Evolutionary conservation across 2,888 invertebrate species (phyloP), one percentile per base, ranked within the genome.

Genomic region (Trilocha varians): DNA sequence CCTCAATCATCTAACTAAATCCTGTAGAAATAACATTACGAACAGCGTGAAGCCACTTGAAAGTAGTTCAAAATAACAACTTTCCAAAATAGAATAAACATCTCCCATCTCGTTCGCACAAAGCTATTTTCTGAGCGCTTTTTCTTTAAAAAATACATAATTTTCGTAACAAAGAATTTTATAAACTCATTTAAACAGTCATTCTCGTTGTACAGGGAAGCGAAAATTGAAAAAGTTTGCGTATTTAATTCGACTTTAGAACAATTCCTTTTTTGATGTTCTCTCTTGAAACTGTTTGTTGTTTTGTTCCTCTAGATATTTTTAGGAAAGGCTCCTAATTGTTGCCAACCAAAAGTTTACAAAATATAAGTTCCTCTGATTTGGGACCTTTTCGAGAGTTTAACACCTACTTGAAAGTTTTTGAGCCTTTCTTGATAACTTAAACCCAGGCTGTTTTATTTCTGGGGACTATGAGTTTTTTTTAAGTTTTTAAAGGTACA

Each of bases 171-270:
- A 36, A 32, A 39, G 46, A 54, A 55, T 57, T 60, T 60, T 68
- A 62, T 60, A 69, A 73, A 71, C 70, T 74, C 67, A 64, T 69
- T 70, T 69, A 62, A 54, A 52, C 55, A 54, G 53, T 61, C 63
- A 62, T 67, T 62, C 56, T 52, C 57, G 52, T 70, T 64, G 59
- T 44, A 51, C 58, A 62, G 63, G 61, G 61, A 55, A 54, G 54
- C 52, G 48, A 35, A 64, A 73, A 73, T 74, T 70, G 73, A 70
- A 72, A 73, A 74, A 74, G 70, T 74, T 74, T 58, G 48, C 46
- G 47, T 56, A 62, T 63, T 62, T 61, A 63, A 70, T 69, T 65
- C 50, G 53, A 55, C 50, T 60, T 57, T 48, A 46, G 44, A 55
- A 53, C 48, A 52, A 50, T 50, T 49, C 50, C 47, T 45, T 49